Percentiles rank a stretch among this genome's conserved stretches.
phyloP scores from a whole-genome alignment of 2,888 invertebrate genomes.

The Arrhopalites spinosus region DNA sequence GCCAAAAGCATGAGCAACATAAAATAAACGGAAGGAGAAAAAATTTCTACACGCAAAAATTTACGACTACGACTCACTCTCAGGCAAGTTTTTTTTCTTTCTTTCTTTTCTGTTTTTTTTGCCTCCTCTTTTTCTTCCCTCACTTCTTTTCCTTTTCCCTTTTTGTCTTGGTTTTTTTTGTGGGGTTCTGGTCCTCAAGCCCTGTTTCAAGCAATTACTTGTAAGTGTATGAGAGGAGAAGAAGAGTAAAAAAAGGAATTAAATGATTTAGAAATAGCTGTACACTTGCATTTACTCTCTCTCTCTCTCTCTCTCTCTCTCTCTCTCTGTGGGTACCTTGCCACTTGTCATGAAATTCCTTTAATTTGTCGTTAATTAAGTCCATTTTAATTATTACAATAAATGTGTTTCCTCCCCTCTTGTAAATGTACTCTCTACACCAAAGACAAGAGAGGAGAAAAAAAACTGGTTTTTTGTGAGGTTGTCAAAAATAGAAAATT shows the following conservation, averaged over 20 bases:
- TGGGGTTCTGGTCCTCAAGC: not conserved
- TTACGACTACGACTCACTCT: conserved; percentile 1
- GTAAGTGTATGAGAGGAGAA: not conserved
- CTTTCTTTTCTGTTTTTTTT: not conserved
- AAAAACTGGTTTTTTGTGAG: not conserved
- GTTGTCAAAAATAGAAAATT: not conserved
- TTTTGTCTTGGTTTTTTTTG: not conserved
- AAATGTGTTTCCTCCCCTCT: no score
- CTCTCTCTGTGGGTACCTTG: no score
- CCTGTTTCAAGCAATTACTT: no score
- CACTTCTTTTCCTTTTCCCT: not conserved
- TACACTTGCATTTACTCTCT: no score
- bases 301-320: no score
- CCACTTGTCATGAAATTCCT: no score
- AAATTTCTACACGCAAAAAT: not conserved
- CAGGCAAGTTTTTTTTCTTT: not conserved
- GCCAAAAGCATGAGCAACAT: conserved; percentile 4
- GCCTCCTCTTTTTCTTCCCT: not conserved
- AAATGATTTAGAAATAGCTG: no score
- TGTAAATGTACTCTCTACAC: no score
- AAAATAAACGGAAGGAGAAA: not conserved
- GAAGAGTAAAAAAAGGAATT: no score
- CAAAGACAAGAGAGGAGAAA: not conserved
- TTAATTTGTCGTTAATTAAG: no score
- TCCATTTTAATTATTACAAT: no score